Conservation (phyloP, 2,888 invertebrate genomes). For the Yponomeuta cagnagella region DNA sequence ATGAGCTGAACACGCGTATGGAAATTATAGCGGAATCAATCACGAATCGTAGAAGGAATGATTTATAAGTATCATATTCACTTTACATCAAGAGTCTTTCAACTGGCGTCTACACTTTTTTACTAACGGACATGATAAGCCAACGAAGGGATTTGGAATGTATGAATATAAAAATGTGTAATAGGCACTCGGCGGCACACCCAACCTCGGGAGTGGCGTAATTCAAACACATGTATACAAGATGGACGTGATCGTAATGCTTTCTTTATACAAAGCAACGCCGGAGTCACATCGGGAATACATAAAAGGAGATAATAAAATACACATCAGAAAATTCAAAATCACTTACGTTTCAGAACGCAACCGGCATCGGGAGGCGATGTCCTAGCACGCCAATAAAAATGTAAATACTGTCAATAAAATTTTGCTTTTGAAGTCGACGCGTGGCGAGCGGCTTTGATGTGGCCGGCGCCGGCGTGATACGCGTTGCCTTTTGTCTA, state of each 20-base stretch:
- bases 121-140: background rate
- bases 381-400: slow-evolving; percentile 73
- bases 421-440: slow-evolving; percentile 70
- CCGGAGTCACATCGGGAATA: slow-evolving; percentile 62
- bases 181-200: background rate
- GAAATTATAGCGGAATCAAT: slow-evolving; percentile 73
- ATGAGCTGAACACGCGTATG: slow-evolving; percentile 71
- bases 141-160: background rate
- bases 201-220: background rate
- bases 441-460: slow-evolving; percentile 55
- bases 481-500: slow-evolving; percentile 50
- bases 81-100: background rate
- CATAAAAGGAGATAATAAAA: slow-evolving; percentile 74
- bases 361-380: slow-evolving; percentile 45
- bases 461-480: slow-evolving; percentile 40
- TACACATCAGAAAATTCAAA: slow-evolving; percentile 75
- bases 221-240: slow-evolving; percentile 31
- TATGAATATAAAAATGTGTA: slow-evolving; percentile 5
- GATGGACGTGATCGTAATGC: slow-evolving; percentile 52
- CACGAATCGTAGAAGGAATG: slow-evolving; percentile 39
- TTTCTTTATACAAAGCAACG: slow-evolving; percentile 54
- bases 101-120: slow-evolving; percentile 6
- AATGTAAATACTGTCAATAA: slow-evolving; percentile 72
- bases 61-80: slow-evolving; percentile 8
- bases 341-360: slow-evolving; percentile 72